phyloP scores from a whole-genome alignment of 2,113 vertebrate genomes.

The Stercorarius parasiticus region DNA sequence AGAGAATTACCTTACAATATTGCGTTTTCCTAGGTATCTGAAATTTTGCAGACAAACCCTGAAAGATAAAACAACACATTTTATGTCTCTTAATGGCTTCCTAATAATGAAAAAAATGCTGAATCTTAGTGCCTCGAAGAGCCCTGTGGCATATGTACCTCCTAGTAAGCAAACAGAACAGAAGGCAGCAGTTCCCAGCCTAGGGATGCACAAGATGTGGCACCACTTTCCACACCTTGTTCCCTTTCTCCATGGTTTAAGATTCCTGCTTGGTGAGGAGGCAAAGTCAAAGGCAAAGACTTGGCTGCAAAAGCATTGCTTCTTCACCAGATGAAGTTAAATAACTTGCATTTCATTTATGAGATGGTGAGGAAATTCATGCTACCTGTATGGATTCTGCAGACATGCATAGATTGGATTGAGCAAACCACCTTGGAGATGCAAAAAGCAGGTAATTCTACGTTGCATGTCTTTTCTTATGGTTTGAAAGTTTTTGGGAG shows the following conservation, averaged over 20 bases:
- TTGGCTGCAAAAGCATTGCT: neutral
- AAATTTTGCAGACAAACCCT: conserved; percentile 98
- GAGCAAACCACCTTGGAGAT: neutral
- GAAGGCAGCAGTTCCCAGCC: neutral
- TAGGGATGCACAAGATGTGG: neutral
- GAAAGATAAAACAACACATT: conserved; percentile 33
- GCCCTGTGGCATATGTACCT: neutral
- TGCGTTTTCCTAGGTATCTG: conserved; percentile 94
- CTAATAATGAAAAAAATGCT: neutral
- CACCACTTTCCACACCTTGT: neutral
- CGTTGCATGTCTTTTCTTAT: neutral
- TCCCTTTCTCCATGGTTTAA: neutral
- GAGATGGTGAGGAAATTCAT: neutral
- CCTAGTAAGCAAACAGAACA: neutral
- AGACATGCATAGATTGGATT: neutral
- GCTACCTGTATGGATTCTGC: neutral
- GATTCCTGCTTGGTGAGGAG: neutral
- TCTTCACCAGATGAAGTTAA: neutral
- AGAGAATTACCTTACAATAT: conserved; percentile 90
- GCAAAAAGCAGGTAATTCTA: neutral
- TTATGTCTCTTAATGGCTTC: neutral
- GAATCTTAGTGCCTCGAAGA: neutral
- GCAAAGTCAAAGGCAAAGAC: neutral
- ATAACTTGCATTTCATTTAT: neutral
- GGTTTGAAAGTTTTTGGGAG: neutral